Base-by-base conservation (phyloP, 2,797 vertebrate species). In the Cephalopachus bancanus region DNA sequence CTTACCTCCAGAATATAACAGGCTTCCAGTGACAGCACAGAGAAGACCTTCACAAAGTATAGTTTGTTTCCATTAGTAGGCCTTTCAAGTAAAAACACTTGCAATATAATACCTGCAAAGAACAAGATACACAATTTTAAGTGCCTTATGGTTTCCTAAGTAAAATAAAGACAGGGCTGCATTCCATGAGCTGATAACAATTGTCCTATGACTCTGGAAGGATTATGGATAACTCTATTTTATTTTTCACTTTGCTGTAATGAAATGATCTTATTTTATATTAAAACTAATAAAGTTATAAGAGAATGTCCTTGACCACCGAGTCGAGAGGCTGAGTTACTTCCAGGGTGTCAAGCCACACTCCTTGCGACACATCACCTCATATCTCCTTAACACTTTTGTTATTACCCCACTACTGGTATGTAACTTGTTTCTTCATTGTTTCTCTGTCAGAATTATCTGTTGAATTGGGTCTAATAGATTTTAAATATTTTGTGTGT, bases 401-500 rank as follows among this genome's bases (percentile, higher is more conserved):
- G 3, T 59, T 81, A 65, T n/a, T 30, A 37, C 69, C 30, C 26
- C 10, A 16, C 81, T 6, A 12, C 20, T 57, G 4, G 30, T 60
- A 3, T 72, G 7, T 83, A 91, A 49, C 5, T 62, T 83, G n/a
- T 59, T 62, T 71, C 11, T 89, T 69, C 69, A 69, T 86, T 81
- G 24, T 89, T 95, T 72, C 49, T 2, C 7, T 94, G 10, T 62
- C 60, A 76, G 12, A 92, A 49, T 37, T 30, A 53, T 60, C 30
- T 85, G 12, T 30, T 88, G 8, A 44, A 74, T 51, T 65, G 4
- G 17, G 26, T 22, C 81, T 60, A 59, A 51, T 8, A 49, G 62
- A 5, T 19, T 90, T 95, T 92, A 24, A 72, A 96, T 17, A 95
- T 57, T 28, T 74, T 65, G 49, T 51, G 33, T 85, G 16, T 24